Evolutionary conservation across 2,113 vertebrate genomes (phyloP).

Genomic region (human): GRCh38 chr2:227457501-227458000

Average conservation of each 20-base stretch:
- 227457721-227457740: not conserved
- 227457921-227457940: not conserved
- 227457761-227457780: not conserved
- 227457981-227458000: not conserved
- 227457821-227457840: not conserved
- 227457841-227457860: not conserved
- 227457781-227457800: constrained; percentile 37
- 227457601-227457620: not conserved
- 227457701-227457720: not conserved
- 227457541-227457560: not conserved
- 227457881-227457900: not conserved
- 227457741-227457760: not conserved
- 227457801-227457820: constrained; percentile 44
- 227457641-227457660: not conserved
- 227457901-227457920: not conserved
- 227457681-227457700: not conserved
- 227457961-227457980: not conserved
- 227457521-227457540: no score
- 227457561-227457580: not conserved
- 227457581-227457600: not conserved
- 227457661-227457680: not conserved
- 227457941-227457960: not conserved
- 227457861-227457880: not conserved
- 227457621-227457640: not conserved
- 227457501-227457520: no score